These are phyloP conservation scores for Myiothlypis coronata DNA, from an alignment of 2,797 vertebrate genomes.

Conservation along the genomic window DNA sequence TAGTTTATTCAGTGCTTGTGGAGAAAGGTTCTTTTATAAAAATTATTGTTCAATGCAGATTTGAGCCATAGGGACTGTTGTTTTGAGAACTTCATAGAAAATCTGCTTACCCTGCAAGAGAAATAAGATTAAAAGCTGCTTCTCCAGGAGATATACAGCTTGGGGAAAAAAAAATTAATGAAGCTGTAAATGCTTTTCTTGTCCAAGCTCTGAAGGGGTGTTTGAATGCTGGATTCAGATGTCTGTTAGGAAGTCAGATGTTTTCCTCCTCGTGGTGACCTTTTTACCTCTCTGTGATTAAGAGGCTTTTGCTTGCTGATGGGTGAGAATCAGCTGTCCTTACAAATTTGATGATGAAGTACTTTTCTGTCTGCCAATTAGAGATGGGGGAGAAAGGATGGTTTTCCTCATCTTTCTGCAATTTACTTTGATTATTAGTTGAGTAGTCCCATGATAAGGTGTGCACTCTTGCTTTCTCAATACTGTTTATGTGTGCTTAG, in stretches of 20 bases:
- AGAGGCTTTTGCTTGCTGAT: background rate
- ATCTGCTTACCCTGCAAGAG: background rate
- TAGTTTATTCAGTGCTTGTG: background rate
- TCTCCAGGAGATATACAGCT: background rate
- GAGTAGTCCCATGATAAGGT: background rate
- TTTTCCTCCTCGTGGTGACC: background rate
- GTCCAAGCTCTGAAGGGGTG: background rate
- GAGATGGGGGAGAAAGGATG: background rate
- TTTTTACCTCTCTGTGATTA: background rate
- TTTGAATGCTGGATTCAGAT: background rate
- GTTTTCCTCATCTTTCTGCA: background rate
- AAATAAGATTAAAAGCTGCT: background rate
- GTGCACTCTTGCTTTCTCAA: background rate
- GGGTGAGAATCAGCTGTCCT: constrained; percentile 25
- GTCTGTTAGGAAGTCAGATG: background rate
- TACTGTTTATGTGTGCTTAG: background rate
- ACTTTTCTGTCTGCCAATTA: background rate
- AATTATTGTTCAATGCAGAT: background rate
- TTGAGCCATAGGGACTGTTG: background rate
- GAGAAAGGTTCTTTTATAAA: background rate
- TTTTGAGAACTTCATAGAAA: background rate
- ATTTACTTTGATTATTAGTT: background rate
- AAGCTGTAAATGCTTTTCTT: background rate
- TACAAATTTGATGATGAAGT: background rate
- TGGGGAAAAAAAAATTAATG: background rate